phyloP scores from a whole-genome alignment of 1,140 invertebrate species.

The Tenebrio molitor region DNA sequence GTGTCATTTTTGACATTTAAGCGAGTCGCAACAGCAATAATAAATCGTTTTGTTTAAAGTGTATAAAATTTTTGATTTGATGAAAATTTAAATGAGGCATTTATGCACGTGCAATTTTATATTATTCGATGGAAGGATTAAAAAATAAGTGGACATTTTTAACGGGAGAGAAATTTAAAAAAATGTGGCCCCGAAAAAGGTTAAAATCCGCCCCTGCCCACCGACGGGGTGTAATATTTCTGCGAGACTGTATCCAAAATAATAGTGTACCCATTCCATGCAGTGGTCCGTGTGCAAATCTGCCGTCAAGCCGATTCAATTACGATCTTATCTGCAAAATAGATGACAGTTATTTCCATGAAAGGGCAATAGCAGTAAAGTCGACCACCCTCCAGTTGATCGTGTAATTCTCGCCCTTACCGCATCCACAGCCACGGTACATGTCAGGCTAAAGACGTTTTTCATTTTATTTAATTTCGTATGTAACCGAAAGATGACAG shows the following conservation, averaged over 20 bases:
- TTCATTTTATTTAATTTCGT: slow-evolving; percentile 62
- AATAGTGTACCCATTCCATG: slow-evolving; percentile 63
- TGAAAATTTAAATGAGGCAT: too few relatives aligned
- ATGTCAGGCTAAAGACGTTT: slow-evolving; percentile 60
- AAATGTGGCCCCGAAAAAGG: not conserved
- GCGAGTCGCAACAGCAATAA: too few relatives aligned
- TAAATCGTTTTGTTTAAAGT: too few relatives aligned
- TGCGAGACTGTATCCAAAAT: slow-evolving; percentile 60
- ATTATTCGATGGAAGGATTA: too few relatives aligned
- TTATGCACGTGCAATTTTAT: too few relatives aligned
- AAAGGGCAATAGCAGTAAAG: slow-evolving; percentile 65
- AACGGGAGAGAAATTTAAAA: slow-evolving; percentile 4
- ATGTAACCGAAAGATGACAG: slow-evolving; percentile 60
- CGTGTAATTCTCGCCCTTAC: slow-evolving; percentile 50
- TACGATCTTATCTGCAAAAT: slow-evolving; percentile 67
- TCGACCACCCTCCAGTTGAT: slow-evolving; percentile 51
- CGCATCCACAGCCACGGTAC: slow-evolving; percentile 48
- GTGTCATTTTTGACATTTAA: too few relatives aligned
- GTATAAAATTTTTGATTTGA: too few relatives aligned
- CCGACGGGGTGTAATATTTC: slow-evolving; percentile 49
- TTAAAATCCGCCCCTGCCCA: slow-evolving; percentile 8
- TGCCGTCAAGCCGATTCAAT: slow-evolving; percentile 67
- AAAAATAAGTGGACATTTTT: too few relatives aligned
- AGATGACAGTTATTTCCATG: slow-evolving; percentile 68
- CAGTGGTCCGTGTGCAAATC: slow-evolving; percentile 66